A percentile compares a stretch with the other conserved stretches of the same genome.
Evolutionary conservation across 2,113 vertebrate genomes (phyloP).

Genomic region (Ictidomys tridecemlineatus): DNA sequence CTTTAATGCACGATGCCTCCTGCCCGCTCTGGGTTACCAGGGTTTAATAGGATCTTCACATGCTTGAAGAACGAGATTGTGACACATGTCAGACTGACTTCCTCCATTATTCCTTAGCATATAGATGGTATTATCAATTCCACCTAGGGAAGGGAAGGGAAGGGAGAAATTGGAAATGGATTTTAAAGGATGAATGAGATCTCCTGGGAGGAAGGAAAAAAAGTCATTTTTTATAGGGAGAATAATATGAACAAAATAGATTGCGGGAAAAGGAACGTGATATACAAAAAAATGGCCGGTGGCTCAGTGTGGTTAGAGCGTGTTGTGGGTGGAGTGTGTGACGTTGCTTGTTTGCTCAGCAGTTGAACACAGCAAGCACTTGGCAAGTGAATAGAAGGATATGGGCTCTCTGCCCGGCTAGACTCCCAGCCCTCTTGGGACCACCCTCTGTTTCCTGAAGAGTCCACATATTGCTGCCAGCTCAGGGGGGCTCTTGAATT

Average conservation of each 20-base stretch:
- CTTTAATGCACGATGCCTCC: neutral
- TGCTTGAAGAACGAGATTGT: neutral
- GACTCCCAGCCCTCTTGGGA: neutral
- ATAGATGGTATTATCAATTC: neutral
- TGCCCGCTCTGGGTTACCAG: neutral
- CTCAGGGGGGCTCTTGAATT: neutral
- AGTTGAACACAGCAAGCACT: neutral
- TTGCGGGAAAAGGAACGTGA: neutral
- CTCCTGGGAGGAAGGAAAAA: neutral
- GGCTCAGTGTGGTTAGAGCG: rapidly evolving
- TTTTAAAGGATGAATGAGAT: constrained; percentile 23
- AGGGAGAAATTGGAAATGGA: neutral
- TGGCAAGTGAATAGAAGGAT: neutral
- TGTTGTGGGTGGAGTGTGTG: neutral
- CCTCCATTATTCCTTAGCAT: too few species aligned
- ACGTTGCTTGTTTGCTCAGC: neutral
- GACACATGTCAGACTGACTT: neutral
- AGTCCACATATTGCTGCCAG: neutral
- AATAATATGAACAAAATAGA: neutral
- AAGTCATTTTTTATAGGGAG: neutral
- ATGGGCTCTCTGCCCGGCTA: neutral
- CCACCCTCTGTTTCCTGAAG: neutral
- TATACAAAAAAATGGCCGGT: neutral
- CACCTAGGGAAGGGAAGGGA: neutral
- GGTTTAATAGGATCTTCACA: neutral